These are phyloP conservation scores for Oligia latruncula DNA, from an alignment of 2,888 invertebrate genomes.

Conservation along the genomic window DNA sequence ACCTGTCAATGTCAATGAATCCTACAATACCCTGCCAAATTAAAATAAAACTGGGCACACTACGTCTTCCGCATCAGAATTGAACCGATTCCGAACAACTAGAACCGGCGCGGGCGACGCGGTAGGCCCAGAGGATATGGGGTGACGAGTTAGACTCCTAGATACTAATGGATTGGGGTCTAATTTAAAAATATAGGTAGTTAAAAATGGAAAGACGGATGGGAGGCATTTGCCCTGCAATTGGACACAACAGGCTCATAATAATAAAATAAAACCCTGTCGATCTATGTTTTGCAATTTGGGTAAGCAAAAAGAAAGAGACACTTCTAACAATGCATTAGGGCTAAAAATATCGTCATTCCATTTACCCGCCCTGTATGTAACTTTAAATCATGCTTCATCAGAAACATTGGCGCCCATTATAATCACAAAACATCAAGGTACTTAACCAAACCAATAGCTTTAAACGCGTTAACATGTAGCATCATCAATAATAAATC, in stretches of 20 bases:
- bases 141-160: not conserved
- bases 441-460: conserved; percentile 33
- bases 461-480: conserved; percentile 33
- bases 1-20: not conserved
- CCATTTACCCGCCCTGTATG: not conserved
- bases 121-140: not conserved
- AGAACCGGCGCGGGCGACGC: not conserved
- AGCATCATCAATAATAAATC: conserved; percentile 15
- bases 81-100: not conserved
- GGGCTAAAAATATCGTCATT: not conserved
- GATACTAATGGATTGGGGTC: not conserved
- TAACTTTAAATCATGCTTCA: not conserved
- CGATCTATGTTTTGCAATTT: not conserved
- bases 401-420: not conserved
- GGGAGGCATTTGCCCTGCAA: not conserved
- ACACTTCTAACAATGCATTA: not conserved
- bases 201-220: not conserved
- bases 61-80: not conserved
- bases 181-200: not conserved
- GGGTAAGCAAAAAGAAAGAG: not conserved
- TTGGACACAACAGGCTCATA: not conserved
- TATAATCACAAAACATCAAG: conserved; percentile 1
- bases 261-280: not conserved
- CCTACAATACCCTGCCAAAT: not conserved
- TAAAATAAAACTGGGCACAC: not conserved